Conservation (phyloP, 1,140 invertebrate species). For the Dendrolimus kikuchii region DNA sequence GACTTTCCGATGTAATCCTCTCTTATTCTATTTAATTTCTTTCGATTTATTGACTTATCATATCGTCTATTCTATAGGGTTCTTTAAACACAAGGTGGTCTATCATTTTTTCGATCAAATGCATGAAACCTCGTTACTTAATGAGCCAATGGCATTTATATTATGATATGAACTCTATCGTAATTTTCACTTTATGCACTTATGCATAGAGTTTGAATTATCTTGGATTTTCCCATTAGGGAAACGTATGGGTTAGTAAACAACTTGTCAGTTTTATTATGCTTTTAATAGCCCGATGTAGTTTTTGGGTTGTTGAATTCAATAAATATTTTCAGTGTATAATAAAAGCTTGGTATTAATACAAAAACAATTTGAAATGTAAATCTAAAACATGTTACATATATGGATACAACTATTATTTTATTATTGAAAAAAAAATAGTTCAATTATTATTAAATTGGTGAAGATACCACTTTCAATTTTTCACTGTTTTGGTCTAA, state of each 20-base stretch:
- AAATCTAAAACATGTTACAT: too few species aligned
- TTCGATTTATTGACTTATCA: too few species aligned
- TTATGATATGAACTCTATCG: not conserved
- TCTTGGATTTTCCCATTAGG: not conserved
- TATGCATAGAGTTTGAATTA: not conserved
- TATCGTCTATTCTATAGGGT: constrained; percentile 5
- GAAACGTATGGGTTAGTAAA: constrained; percentile 17
- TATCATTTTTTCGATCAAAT: constrained; percentile 16
- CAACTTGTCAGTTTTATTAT: constrained; percentile 16
- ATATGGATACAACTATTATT: too few species aligned
- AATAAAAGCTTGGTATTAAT: not conserved
- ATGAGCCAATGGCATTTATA: constrained; percentile 13
- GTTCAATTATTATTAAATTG: too few species aligned
- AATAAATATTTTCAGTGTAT: constrained; percentile 1
- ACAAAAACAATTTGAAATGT: too few species aligned
- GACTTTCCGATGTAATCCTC: not conserved
- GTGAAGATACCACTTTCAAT: too few species aligned
- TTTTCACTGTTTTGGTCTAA: too few species aligned
- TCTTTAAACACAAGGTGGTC: not conserved
- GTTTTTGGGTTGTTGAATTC: not conserved
- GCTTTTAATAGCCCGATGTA: not conserved
- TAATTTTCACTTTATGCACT: not conserved
- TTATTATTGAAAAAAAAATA: too few species aligned
- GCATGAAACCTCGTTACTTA: constrained; percentile 15
- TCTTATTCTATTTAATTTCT: too few species aligned